phyloP scores from a whole-genome alignment of 37 sponge, comb jelly and placozoan genomes.

The Chondrosia reniformis region DNA sequence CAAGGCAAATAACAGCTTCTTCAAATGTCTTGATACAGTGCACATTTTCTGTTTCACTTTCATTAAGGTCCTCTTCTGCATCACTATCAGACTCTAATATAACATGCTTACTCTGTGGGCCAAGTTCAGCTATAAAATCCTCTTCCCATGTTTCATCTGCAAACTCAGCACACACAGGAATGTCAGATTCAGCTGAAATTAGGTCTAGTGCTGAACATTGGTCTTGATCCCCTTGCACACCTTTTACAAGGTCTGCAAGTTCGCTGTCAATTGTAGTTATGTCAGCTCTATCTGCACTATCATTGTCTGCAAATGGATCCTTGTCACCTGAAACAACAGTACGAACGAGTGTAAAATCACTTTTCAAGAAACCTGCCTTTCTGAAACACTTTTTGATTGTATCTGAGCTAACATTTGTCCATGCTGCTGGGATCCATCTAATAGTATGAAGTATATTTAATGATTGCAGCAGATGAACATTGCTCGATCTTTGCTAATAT shows the following conservation, averaged over 20 bases:
- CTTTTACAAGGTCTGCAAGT: background rate
- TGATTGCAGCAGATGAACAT: slow-evolving; percentile 17
- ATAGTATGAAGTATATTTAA: slow-evolving; percentile 50
- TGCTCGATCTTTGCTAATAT: slow-evolving; percentile 42
- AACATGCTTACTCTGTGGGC: no score
- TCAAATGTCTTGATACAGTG: background rate
- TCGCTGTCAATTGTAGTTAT: no score
- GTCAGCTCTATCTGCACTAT: background rate
- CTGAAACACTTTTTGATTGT: slow-evolving; percentile 52
- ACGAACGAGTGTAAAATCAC: background rate
- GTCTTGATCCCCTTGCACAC: background rate
- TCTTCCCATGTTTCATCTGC: background rate
- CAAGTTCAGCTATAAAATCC: background rate
- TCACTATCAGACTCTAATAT: no score
- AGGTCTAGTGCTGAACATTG: background rate
- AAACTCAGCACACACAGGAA: background rate
- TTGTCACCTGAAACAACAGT: background rate
- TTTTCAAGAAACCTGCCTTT: slow-evolving; percentile 24
- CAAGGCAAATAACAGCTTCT: background rate
- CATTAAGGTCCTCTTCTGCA: no score
- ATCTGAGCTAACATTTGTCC: slow-evolving; percentile 34
- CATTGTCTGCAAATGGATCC: slow-evolving; percentile 27
- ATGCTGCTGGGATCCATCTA: slow-evolving; percentile 47
- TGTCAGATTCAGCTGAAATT: background rate
- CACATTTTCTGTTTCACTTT: no score